phyloP scores from a whole-genome alignment of 2,113 vertebrate genomes.

The Nothoprocta perdicaria region DNA sequence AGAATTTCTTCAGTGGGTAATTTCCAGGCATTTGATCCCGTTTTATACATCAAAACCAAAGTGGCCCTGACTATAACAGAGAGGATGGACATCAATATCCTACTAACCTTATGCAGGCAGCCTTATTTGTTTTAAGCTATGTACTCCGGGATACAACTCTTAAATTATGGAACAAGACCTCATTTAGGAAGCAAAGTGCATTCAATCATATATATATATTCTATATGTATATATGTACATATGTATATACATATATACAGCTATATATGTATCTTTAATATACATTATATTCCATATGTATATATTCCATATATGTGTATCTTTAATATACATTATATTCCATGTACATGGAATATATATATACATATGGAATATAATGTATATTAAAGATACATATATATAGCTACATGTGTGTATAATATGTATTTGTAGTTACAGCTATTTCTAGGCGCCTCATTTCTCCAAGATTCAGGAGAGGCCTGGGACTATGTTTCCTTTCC shows the following conservation, averaged over 20 bases:
- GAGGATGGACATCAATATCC: not conserved
- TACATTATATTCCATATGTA: not conserved
- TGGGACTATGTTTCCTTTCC: too few relatives aligned
- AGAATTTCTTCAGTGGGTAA: not conserved
- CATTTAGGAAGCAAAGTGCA: not conserved
- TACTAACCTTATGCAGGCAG: not conserved
- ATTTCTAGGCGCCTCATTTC: not conserved
- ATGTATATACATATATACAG: too few relatives aligned
- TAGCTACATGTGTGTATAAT: too few relatives aligned
- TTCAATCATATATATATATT: not conserved
- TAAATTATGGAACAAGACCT: not conserved
- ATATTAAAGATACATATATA: too few relatives aligned
- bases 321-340: not conserved
- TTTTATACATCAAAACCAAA: not conserved
- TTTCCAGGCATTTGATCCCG: not conserved
- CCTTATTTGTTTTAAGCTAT: not conserved
- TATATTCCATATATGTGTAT: too few relatives aligned
- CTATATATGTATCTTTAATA: too few relatives aligned
- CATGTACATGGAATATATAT: too few relatives aligned
- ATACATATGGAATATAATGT: not conserved
- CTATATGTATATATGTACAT: too few relatives aligned
- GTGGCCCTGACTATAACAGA: not conserved
- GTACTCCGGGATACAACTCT: not conserved
- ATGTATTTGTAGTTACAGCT: not conserved
- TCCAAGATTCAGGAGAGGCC: not conserved